Percentiles rank a stretch among this genome's conserved stretches.
Evolutionary conservation across 1,140 invertebrate genomes (phyloP).

Genomic region (Drosophila pallidifrons): DNA sequence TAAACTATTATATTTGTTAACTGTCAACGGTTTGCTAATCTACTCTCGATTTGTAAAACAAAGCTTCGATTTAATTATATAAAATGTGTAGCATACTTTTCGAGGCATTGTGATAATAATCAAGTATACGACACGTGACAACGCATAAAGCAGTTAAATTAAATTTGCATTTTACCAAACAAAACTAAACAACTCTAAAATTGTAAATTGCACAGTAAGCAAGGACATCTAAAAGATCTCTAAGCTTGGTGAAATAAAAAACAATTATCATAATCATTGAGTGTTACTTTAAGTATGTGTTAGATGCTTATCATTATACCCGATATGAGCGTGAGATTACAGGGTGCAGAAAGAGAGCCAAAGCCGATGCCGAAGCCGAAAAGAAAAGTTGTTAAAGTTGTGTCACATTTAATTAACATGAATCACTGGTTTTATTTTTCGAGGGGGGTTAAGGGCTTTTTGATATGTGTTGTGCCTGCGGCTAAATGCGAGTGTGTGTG

Average conservation of each 20-base stretch:
- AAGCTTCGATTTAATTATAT: no score
- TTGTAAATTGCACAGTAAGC: no score
- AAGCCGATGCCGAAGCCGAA: neutral
- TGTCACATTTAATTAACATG: conserved; percentile 81
- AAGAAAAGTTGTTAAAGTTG: conserved; percentile 64
- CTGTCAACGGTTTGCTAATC: no score
- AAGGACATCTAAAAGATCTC: no score
- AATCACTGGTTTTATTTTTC: conserved; percentile 60
- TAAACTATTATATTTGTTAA: no score
- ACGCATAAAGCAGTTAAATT: no score
- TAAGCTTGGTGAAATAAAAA: neutral
- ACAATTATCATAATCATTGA: neutral
- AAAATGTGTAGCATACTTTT: no score
- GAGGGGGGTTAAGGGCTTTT: neutral
- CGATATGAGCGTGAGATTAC: neutral
- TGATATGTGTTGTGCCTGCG: neutral
- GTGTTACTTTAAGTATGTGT: neutral
- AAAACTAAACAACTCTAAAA: no score
- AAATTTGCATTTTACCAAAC: no score
- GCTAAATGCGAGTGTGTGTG: neutral
- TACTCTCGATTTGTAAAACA: no score
- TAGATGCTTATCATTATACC: conserved; percentile 1
- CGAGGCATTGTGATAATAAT: no score
- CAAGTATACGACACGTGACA: no score
- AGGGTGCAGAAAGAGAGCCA: conserved; percentile 14